Percentiles rank a stretch among this genome's conserved stretches.
Evolutionary conservation across 92 coral and sea anemone genomes (phyloP).

Genomic region (Siderastrea radians): DNA sequence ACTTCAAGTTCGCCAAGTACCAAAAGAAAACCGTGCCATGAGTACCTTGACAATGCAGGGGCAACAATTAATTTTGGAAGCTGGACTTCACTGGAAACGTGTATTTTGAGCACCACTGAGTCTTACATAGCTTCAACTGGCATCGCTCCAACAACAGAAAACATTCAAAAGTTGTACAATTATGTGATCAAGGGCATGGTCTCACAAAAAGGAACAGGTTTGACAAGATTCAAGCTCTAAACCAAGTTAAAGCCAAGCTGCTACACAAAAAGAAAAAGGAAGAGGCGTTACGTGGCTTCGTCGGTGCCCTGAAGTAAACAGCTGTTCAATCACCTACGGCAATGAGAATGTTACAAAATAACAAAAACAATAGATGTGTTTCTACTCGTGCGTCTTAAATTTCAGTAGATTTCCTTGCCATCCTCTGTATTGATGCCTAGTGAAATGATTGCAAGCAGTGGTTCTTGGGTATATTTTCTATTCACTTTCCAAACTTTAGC

Average conservation of each 20-base stretch:
- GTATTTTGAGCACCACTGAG: conserved; percentile 8
- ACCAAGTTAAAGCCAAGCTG: conserved; percentile 15
- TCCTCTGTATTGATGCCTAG: conserved; percentile 13
- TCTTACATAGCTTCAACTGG: conserved; percentile 22
- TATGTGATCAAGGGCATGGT: neutral
- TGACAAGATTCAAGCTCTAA: neutral
- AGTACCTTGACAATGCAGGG: too few relatives aligned
- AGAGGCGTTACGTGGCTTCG: conserved; percentile 29
- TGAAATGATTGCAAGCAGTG: conserved; percentile 16
- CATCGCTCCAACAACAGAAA: conserved; percentile 24
- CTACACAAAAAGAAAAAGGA: conserved; percentile 19
- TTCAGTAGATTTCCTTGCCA: conserved; percentile 11
- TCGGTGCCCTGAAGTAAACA: conserved; percentile 5
- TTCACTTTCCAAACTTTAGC: conserved; percentile 3
- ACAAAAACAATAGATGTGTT: neutral
- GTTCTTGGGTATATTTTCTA: conserved; percentile 16
- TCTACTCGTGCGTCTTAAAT: conserved; percentile 3
- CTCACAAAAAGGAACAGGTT: conserved; percentile 9
- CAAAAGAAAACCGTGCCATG: conserved; percentile 5
- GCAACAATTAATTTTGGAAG: too few relatives aligned
- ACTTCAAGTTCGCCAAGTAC: conserved; percentile 19
- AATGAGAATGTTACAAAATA: neutral
- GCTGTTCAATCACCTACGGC: neutral
- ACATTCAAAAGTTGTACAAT: conserved; percentile 16
- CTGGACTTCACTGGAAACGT: conserved; percentile 9